These are phyloP conservation scores for Onchidella celtica DNA, from an alignment of 2,888 invertebrate genomes.

Conservation along the genomic window DNA sequence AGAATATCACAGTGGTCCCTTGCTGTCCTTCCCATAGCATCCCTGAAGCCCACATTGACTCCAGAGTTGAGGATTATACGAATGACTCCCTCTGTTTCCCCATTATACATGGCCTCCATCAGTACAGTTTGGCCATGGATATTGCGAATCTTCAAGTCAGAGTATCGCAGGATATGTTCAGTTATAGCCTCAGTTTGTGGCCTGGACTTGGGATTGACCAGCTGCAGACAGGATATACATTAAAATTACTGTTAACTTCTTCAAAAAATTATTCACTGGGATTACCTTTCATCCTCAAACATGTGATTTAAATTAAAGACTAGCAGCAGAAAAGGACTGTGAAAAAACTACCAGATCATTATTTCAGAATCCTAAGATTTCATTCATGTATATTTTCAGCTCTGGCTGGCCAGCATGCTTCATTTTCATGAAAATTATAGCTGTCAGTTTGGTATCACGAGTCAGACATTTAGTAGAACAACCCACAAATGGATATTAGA, in stretches of 20 bases:
- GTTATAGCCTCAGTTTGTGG: slow-evolving; percentile 65
- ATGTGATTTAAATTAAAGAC: no score
- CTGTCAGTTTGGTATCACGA: no score
- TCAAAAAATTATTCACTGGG: no score
- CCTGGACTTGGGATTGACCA: slow-evolving; percentile 54
- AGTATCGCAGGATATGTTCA: slow-evolving; percentile 61
- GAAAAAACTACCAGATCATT: no score
- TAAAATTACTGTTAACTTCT: not conserved
- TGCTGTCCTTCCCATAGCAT: slow-evolving; percentile 67
- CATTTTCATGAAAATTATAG: no score
- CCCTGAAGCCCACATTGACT: slow-evolving; percentile 64
- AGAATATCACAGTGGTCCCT: slow-evolving; percentile 61
- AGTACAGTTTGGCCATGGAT: slow-evolving; percentile 69
- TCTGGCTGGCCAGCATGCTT: no score
- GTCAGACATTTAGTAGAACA: no score
- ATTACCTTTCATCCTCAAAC: no score
- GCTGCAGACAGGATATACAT: slow-evolving; percentile 32
- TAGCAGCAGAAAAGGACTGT: no score
- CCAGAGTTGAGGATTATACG: slow-evolving; percentile 65
- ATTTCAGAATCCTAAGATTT: no score
- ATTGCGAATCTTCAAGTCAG: slow-evolving; percentile 63
- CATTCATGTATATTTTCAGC: no score
- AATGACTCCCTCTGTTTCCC: slow-evolving; percentile 62
- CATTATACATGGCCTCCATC: slow-evolving; percentile 67
- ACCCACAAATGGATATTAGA: no score